Evolutionary conservation across 2,888 invertebrate genomes (phyloP).

Genomic region (Asteroscopus sphinx): DNA sequence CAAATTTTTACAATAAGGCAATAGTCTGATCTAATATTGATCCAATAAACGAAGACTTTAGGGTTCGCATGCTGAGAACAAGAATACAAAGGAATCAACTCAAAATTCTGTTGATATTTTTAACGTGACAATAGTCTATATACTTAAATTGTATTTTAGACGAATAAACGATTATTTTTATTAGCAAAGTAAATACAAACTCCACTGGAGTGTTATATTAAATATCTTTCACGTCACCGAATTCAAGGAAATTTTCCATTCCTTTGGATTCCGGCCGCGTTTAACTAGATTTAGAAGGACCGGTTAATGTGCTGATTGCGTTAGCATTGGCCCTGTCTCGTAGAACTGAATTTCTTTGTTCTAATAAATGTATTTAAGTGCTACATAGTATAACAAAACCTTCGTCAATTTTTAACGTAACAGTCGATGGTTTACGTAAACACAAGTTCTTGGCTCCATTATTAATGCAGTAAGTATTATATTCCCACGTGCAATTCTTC

Average conservation of each 20-base stretch:
- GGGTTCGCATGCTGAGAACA: constrained; percentile 13
- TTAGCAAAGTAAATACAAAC: constrained; percentile 5
- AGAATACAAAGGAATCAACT: too few relatives aligned
- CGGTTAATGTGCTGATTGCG: constrained; percentile 15
- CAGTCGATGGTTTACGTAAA: not conserved
- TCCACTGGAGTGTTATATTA: constrained; percentile 15
- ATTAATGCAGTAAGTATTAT: not conserved
- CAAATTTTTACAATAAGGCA: constrained; percentile 26
- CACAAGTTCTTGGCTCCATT: not conserved
- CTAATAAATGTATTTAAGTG: too few relatives aligned
- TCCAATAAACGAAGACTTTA: constrained; percentile 1
- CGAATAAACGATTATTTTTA: not conserved
- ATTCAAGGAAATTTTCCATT: constrained; percentile 3
- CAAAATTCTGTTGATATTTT: too few relatives aligned
- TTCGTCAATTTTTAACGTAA: too few relatives aligned
- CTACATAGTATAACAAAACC: too few relatives aligned
- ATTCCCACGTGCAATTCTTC: not conserved
- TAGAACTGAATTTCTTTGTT: not conserved
- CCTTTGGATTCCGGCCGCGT: constrained; percentile 8
- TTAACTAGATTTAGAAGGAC: constrained; percentile 19
- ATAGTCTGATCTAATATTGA: constrained; percentile 4
- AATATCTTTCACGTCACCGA: constrained; percentile 28
- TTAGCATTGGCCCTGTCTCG: constrained; percentile 10
- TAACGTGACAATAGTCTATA: too few relatives aligned
- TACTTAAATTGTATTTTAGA: too few relatives aligned